Evolutionary conservation across 2,888 invertebrate genomes (phyloP), one percentile per base, ranked within the genome.

Genomic region (Machimus atricapillus): DNA sequence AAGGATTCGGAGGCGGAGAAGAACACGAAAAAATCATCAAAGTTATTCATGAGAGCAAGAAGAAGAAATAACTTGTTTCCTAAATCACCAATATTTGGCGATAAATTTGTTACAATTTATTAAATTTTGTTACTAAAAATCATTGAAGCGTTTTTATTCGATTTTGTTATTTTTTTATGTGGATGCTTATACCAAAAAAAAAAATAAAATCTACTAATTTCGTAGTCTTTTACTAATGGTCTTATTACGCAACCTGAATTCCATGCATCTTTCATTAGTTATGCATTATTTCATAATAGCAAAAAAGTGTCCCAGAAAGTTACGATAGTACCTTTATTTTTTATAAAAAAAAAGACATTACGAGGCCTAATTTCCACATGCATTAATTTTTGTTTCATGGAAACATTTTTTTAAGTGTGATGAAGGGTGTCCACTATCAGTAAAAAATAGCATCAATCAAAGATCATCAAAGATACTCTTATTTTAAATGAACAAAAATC

Each of bases 1-100:
- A 87, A 0, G 87, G 56, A 73, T 73, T 43, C 19, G 87, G 87
- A 43, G 79, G 76, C 34, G 77, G 37, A n/a, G 43, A 85, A 78
- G 40, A 78, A 23, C 43, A 46, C 3, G 78, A 52, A 19, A 34
- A 27, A 31, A 78, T 78, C n/a, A 43, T 78, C 12, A 78, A 78
- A 78, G 9, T 78, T 23, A 43, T 78, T 14, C 78, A 78, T 12
- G 78, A 78, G 37, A 27, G 3, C 9, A 56, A 56, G 23, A 66
- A 58, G 58, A 58, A 66, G 4, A 43, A 78, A 78, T 78, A 78
- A 78, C 19, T 43, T 23, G 40, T 78, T 19, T 27, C 27, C 52
- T 52, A 52, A 12, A n/a, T 43, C 23, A 23, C 78, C 78, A 78
- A 78, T 78, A 78, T 78, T 78, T 78, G 78, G 78, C 27, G 37